A percentile compares a stretch with the other conserved stretches of the same genome.
These are phyloP conservation scores for Anticlea derivata DNA, from an alignment of 2,888 invertebrate species.

Conservation along the genomic window DNA sequence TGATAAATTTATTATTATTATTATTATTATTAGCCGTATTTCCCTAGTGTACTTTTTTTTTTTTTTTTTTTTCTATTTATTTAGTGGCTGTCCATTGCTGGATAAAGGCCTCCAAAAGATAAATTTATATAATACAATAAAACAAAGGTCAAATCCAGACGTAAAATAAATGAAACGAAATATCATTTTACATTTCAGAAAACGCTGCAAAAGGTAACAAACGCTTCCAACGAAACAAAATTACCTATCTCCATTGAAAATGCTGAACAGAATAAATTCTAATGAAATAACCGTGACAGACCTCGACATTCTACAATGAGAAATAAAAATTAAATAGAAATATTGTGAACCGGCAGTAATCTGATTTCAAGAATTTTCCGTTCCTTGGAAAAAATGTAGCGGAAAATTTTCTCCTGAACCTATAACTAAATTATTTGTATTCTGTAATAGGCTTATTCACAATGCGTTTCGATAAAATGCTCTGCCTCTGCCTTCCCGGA, in stretches of 20 bases:
- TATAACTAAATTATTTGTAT: constrained; percentile 76
- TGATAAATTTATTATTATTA: too few species aligned
- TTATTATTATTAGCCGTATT: too few species aligned
- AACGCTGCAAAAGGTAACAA: neutral
- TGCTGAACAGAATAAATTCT: constrained; percentile 37
- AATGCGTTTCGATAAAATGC: constrained; percentile 62
- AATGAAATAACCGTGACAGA: constrained; percentile 62
- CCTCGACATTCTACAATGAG: constrained; percentile 61
- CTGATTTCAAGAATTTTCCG: constrained; percentile 62
- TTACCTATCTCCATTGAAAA: constrained; percentile 24
- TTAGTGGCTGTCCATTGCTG: too few species aligned
- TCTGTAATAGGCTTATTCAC: constrained; percentile 78
- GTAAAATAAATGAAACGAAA: neutral
- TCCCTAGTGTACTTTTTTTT: too few species aligned
- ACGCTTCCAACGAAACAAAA: constrained; percentile 17
- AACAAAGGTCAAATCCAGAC: neutral
- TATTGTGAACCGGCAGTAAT: constrained; percentile 74
- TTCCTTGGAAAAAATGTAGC: constrained; percentile 49
- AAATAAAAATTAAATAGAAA: constrained; percentile 78
- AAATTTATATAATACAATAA: too few species aligned
- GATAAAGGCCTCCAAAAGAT: too few species aligned
- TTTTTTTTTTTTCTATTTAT: too few species aligned
- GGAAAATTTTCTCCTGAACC: constrained; percentile 53
- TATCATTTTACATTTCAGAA: neutral
- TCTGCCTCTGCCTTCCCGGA: constrained; percentile 40